A percentile compares a stretch with the other conserved stretches of the same genome.
These are phyloP conservation scores for Pithys albifrons DNA, from an alignment of 2,113 vertebrate genomes.

Conservation along the genomic window DNA sequence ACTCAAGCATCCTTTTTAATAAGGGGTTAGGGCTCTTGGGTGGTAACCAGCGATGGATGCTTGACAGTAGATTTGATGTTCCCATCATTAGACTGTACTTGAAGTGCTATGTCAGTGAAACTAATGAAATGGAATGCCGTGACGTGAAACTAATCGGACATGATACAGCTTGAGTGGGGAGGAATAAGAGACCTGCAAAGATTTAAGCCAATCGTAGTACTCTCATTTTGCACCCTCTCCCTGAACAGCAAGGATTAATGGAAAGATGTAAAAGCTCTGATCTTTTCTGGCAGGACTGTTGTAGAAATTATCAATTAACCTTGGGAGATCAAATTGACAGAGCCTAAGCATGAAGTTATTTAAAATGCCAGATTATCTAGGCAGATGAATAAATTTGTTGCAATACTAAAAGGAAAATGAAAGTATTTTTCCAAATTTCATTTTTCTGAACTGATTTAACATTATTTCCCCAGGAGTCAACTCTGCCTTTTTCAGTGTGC, in stretches of 20 bases:
- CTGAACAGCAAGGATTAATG: slow-evolving; percentile 73
- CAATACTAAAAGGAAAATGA: slow-evolving; percentile 59
- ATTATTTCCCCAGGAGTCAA: slow-evolving; percentile 73
- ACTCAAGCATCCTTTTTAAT: background rate
- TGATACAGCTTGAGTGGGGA: background rate
- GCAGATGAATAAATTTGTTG: slow-evolving; percentile 67
- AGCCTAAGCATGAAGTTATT: slow-evolving; percentile 75
- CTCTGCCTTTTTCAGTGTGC: slow-evolving; percentile 59
- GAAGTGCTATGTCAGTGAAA: slow-evolving; percentile 37
- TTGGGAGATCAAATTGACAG: slow-evolving; percentile 76
- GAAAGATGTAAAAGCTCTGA: slow-evolving; percentile 71
- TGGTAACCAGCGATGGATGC: background rate
- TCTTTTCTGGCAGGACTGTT: slow-evolving; percentile 73
- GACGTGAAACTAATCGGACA: slow-evolving; percentile 49
- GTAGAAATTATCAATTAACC: slow-evolving; percentile 83
- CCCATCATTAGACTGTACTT: slow-evolving; percentile 4
- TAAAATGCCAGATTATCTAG: slow-evolving; percentile 74
- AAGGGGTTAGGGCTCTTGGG: background rate
- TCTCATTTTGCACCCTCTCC: slow-evolving; percentile 45
- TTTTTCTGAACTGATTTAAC: slow-evolving; percentile 69
- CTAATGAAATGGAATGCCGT: slow-evolving; percentile 19
- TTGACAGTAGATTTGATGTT: background rate
- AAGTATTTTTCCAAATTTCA: slow-evolving; percentile 68
- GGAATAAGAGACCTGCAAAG: background rate
- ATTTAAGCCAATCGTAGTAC: slow-evolving; percentile 31